Percentiles rank a stretch among this genome's conserved stretches.
Conservation (phyloP, 2,113 vertebrate species). For the Rhagologus leucostigma region DNA sequence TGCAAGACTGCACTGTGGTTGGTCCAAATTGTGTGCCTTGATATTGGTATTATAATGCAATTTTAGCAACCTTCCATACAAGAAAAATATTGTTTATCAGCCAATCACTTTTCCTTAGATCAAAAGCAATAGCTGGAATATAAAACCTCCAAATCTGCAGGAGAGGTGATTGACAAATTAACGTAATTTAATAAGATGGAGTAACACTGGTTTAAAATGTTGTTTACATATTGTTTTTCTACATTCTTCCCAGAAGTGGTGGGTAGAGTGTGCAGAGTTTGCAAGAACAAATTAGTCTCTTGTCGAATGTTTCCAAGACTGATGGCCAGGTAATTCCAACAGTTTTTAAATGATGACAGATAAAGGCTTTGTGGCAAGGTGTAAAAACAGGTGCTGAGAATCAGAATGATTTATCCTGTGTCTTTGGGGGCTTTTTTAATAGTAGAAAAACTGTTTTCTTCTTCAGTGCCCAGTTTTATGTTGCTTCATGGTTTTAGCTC, state of each 20-base stretch:
- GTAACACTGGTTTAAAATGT: neutral
- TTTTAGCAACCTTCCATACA: neutral
- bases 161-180: neutral
- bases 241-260: neutral
- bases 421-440: neutral
- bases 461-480: neutral
- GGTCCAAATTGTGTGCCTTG: neutral
- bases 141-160: neutral
- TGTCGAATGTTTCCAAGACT: neutral
- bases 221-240: neutral
- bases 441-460: neutral
- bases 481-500: neutral
- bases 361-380: neutral
- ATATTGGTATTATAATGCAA: neutral
- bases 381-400: conserved; percentile 18
- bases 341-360: neutral
- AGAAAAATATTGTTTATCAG: neutral
- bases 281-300: neutral
- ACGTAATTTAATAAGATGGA: neutral
- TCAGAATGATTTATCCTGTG: neutral
- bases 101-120: neutral
- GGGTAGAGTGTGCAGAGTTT: neutral
- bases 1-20: neutral
- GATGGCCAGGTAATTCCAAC: neutral
- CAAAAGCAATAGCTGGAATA: neutral